Conservation (phyloP, 2,113 vertebrate species). For the Himantopus leucocephalus region DNA sequence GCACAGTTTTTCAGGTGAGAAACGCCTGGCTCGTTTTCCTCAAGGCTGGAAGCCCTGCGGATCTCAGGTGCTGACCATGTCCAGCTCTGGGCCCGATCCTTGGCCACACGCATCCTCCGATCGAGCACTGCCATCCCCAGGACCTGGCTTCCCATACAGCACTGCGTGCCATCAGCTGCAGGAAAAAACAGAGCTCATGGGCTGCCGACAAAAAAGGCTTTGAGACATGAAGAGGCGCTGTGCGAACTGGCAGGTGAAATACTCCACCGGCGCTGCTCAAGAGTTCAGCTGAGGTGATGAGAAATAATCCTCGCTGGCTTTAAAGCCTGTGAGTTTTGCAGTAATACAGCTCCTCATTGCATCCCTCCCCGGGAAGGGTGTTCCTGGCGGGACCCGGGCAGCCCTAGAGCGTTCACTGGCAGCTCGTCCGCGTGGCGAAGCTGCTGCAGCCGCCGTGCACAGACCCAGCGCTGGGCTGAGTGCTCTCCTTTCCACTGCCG, state of each 20-base stretch:
- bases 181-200: fast-evolving
- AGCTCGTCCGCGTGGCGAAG: no score
- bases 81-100: background rate
- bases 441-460: background rate
- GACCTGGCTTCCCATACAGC: fast-evolving
- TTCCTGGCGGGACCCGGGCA: background rate
- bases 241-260: background rate
- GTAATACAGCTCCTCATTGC: background rate
- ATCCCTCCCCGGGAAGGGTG: background rate
- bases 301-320: background rate
- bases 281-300: background rate
- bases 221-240: background rate
- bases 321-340: background rate
- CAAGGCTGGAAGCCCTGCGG: fast-evolving
- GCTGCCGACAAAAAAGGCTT: background rate
- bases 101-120: background rate
- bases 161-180: fast-evolving
- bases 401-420: background rate
- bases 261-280: fast-evolving
- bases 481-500: background rate
- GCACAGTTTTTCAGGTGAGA: no score
- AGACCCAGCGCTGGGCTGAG: background rate
- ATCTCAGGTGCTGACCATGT: fast-evolving
- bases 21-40: background rate
- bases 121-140: fast-evolving